Evolutionary conservation across 2,888 invertebrate genomes (phyloP).

Genomic region (Candidula unifasciata): DNA sequence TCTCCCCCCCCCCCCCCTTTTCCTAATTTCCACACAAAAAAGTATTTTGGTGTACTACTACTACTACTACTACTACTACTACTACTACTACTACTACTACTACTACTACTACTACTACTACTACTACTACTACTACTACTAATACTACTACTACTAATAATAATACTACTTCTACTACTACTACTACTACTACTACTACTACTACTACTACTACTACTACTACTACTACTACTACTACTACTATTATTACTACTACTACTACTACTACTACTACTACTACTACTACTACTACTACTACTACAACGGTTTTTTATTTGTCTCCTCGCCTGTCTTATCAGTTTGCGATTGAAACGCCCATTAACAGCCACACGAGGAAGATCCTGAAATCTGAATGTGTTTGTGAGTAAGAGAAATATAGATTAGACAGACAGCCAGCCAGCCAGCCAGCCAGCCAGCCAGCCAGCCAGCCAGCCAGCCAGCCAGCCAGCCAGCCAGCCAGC

Average conservation of each 20-base stretch:
- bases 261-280: background rate
- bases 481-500: background rate
- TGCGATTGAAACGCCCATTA: background rate
- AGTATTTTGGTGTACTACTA: too few species aligned
- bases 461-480: too few species aligned
- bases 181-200: slow-evolving; percentile 51
- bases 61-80: background rate
- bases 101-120: slow-evolving; percentile 41
- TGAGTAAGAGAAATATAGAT: background rate
- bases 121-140: background rate
- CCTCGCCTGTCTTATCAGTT: too few species aligned
- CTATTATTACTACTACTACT: slow-evolving; percentile 33
- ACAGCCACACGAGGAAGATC: background rate
- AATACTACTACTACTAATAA: too few species aligned
- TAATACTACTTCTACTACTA: too few species aligned
- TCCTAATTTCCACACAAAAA: too few species aligned
- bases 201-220: slow-evolving; percentile 54
- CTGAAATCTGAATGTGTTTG: background rate
- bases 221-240: slow-evolving; percentile 52
- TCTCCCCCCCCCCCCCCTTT: too few species aligned
- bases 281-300: background rate
- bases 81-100: background rate
- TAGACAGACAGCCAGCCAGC: too few species aligned
- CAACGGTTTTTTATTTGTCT: too few species aligned
- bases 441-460: too few species aligned